Evolutionary conservation across 2,888 invertebrate genomes (phyloP).

Genomic region (Hipparchia sbordonii): DNA sequence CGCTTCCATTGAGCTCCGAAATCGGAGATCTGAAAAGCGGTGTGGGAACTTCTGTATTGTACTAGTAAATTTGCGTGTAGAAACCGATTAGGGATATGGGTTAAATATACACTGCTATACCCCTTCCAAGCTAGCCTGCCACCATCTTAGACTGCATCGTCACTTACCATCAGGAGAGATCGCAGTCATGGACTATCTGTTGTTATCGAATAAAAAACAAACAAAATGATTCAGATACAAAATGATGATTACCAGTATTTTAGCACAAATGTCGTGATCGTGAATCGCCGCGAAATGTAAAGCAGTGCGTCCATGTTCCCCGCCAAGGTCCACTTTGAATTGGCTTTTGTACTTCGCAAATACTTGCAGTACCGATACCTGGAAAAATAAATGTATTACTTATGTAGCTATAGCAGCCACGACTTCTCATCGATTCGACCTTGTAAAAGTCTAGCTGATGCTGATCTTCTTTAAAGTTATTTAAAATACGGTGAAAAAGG

Average conservation of each 20-base stretch:
- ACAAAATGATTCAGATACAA: background rate
- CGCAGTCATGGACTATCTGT: too few relatives aligned
- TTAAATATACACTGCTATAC: too few relatives aligned
- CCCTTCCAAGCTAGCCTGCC: too few relatives aligned
- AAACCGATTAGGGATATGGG: too few relatives aligned
- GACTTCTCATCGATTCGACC: background rate
- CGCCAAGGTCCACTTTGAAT: slow-evolving; percentile 89
- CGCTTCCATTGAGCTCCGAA: slow-evolving; percentile 89
- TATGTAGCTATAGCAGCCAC: background rate
- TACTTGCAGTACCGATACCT: slow-evolving; percentile 86
- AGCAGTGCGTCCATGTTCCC: slow-evolving; percentile 91
- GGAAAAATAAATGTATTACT: slow-evolving; percentile 7
- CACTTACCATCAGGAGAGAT: too few relatives aligned
- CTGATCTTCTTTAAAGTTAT: too few relatives aligned
- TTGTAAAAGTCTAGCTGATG: too few relatives aligned
- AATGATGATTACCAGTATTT: slow-evolving; percentile 86
- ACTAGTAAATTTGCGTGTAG: too few relatives aligned
- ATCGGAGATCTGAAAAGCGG: slow-evolving; percentile 86
- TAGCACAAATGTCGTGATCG: slow-evolving; percentile 91
- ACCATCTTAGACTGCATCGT: too few relatives aligned
- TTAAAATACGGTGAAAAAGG: too few relatives aligned
- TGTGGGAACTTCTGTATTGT: background rate
- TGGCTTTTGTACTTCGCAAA: slow-evolving; percentile 87
- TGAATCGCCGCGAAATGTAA: slow-evolving; percentile 93
- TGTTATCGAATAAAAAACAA: too few relatives aligned